Evolutionary conservation across 2,888 invertebrate genomes (phyloP).

Genomic region (Argyra leucocephala): DNA sequence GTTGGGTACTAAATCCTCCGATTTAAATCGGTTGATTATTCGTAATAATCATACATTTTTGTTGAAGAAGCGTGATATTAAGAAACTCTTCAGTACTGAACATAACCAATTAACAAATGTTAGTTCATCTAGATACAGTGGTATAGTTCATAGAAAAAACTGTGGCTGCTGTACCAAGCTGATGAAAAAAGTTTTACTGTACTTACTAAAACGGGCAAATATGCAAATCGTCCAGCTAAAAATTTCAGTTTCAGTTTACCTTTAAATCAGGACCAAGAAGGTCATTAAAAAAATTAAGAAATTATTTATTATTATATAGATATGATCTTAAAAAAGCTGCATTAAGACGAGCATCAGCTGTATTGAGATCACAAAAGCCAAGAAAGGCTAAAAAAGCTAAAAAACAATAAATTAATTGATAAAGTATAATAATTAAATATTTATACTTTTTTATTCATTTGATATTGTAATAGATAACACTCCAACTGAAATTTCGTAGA

Average conservation of each 20-base stretch:
- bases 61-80: conserved; percentile 42
- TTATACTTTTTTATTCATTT: no score
- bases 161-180: conserved; percentile 73
- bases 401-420: no score
- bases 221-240: conserved; percentile 67
- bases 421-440: no score
- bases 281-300: conserved; percentile 75
- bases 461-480: no score
- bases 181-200: conserved; percentile 93
- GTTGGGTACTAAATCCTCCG: conserved; percentile 40
- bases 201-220: conserved; percentile 68
- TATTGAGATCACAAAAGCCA: no score
- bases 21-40: conserved; percentile 44
- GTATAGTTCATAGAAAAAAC: conserved; percentile 86
- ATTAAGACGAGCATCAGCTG: no score
- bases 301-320: conserved; percentile 72
- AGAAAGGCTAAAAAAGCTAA: no score
- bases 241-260: conserved; percentile 61
- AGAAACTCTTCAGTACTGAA: conserved; percentile 48
- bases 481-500: no score
- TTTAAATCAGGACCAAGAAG: conserved; percentile 84
- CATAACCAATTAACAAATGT: conserved; percentile 86
- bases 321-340: conserved; percentile 69
- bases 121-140: conserved; percentile 89
- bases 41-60: conserved; percentile 43